Conservation (phyloP, 2,113 vertebrate species). For the Hemiscyllium ocellatum region DNA sequence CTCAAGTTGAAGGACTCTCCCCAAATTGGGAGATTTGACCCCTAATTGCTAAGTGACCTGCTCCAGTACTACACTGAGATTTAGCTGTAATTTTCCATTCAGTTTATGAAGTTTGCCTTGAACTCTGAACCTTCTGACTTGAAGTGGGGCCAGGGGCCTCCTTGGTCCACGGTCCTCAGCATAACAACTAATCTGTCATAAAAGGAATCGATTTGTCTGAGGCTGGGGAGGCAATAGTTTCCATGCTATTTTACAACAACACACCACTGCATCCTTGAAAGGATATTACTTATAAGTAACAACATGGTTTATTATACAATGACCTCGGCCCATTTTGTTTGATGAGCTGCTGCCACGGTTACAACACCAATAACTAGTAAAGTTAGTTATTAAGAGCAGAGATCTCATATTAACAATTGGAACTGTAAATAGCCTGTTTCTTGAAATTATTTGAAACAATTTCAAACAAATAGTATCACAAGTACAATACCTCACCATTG, state of each 20-base stretch:
- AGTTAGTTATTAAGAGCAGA: slow-evolving; percentile 21
- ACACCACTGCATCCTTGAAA: neutral
- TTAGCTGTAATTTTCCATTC: neutral
- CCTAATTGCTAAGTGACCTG: neutral
- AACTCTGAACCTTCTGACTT: neutral
- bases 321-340: slow-evolving; percentile 26
- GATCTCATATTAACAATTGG: neutral
- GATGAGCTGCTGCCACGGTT: neutral
- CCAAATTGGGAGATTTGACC: no score
- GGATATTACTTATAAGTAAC: neutral
- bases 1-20: no score
- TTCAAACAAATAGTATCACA: neutral
- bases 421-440: neutral
- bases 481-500: neutral
- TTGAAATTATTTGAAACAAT: neutral
- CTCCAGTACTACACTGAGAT: neutral
- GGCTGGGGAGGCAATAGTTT: neutral
- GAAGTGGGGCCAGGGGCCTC: neutral
- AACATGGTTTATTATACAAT: slow-evolving; percentile 4
- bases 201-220: neutral
- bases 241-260: no score
- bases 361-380: neutral
- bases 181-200: neutral
- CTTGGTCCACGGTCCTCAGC: neutral
- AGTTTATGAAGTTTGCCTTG: neutral